Base-by-base conservation (phyloP, 2,113 vertebrate species). In the Sander vitreus region DNA sequence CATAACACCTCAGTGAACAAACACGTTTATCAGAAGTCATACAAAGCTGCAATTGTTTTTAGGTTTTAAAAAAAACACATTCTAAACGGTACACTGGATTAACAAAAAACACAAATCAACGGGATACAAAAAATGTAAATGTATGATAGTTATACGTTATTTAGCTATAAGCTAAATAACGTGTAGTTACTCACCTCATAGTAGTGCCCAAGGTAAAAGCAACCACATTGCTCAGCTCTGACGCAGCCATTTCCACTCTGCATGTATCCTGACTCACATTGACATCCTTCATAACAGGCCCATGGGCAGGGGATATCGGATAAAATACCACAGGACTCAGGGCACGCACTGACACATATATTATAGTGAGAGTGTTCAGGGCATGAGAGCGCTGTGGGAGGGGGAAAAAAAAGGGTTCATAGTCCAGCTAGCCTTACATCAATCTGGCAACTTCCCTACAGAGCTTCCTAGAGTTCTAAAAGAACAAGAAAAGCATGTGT, bases 221-320 rank as follows among this genome's bases (percentile, higher is more conserved):
- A 92, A 23, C 89, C 79, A 83, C 79, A 88, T 48, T 78, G 25
- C 7, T 90, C 77, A 60, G 80, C 25, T 78, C 27, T 82, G 71
- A 85, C 25, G 16, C 84, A 92, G 33, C 55, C 39, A 67, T 83
- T 84, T 39, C 64, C 72, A 81, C 65, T 85, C 21, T 53, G 36
- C 73, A 60, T 50, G 45, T 79, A 87, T 33, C 70, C 74, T 39
- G 76, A 59, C 39, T 89, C 71, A 59, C 79, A 91, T 0, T 79
- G 80, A 65, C 88, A 91, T 43, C 87, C 85, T 36, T 92, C 88
- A 76, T 75, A 73, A 81, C 81, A 84, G 23, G 73, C 53, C 76
- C 66, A 82, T 3, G 60, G 85, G 65, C 90, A 91, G 57, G 27
- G 58, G 12, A 71, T 59, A 69, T 73, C 60, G n/a, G 66, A 54